Conservation (phyloP, 2,888 invertebrate genomes). For the Gari tellinella region DNA sequence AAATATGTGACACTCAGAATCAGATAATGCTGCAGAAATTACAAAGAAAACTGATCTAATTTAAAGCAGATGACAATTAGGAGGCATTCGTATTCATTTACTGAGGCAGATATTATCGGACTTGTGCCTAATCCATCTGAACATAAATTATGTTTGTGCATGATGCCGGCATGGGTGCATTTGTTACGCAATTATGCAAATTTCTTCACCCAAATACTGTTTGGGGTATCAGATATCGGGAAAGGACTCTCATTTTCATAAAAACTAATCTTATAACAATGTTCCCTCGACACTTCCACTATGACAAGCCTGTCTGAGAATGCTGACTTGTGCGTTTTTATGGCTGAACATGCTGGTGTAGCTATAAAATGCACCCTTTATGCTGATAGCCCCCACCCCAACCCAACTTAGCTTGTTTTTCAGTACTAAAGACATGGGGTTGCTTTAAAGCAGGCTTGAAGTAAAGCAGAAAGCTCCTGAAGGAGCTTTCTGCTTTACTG, state of each 20-base stretch:
- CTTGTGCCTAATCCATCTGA: background rate
- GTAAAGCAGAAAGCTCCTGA: too few relatives aligned
- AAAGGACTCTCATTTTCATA: constrained; percentile 11
- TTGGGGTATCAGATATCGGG: constrained; percentile 32
- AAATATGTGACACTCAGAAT: too few relatives aligned
- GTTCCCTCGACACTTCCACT: constrained; percentile 1
- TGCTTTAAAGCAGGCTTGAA: too few relatives aligned
- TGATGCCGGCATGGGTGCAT: constrained; percentile 18
- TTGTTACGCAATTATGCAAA: constrained; percentile 46
- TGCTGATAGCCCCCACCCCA: too few relatives aligned
- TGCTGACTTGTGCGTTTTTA: background rate
- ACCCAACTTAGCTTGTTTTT: too few relatives aligned
- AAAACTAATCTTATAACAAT: constrained; percentile 10
- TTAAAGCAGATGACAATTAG: too few relatives aligned
- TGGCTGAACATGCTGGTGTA: background rate
- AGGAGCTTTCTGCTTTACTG: too few relatives aligned
- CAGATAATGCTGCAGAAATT: too few relatives aligned
- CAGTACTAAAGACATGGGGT: too few relatives aligned
- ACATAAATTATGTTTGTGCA: constrained; percentile 15
- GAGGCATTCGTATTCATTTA: background rate
- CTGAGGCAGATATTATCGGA: background rate
- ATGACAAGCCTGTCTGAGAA: constrained; percentile 1
- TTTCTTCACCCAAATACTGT: constrained; percentile 18
- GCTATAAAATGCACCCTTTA: background rate
- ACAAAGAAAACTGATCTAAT: too few relatives aligned